Evolutionary conservation across 2,888 invertebrate genomes (phyloP).

Genomic region (Latrodectus hesperus): DNA sequence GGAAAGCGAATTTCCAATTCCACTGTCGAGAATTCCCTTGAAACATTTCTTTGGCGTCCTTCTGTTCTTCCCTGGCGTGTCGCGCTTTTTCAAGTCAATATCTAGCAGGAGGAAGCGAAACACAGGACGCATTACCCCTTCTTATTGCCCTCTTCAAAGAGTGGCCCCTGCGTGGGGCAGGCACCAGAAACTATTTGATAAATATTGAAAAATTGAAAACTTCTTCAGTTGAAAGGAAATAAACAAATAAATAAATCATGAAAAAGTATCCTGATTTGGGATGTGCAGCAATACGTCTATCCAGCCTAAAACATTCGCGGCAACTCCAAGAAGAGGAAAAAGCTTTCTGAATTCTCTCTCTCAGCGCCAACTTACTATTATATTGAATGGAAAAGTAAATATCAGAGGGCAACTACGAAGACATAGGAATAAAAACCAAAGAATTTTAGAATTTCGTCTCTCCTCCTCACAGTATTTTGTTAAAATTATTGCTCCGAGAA

Average conservation of each 20-base stretch:
- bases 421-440: neutral
- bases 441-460: neutral
- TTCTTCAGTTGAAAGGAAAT: neutral
- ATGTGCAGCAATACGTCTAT: neutral
- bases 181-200: slow-evolving; percentile 33
- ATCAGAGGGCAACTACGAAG: neutral
- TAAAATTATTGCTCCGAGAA: neutral
- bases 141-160: too few species aligned
- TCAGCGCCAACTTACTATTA: slow-evolving; percentile 19
- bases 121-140: too few species aligned
- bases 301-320: neutral
- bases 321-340: neutral
- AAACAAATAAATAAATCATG: slow-evolving; percentile 14
- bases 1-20: too few species aligned
- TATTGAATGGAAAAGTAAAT: slow-evolving; percentile 19
- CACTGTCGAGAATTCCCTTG: too few species aligned
- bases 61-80: too few species aligned
- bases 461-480: neutral
- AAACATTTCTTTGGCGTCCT: too few species aligned
- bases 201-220: slow-evolving; percentile 46
- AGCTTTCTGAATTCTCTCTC: neutral
- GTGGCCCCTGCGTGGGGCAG: too few species aligned
- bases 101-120: too few species aligned
- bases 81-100: too few species aligned
- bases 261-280: slow-evolving; percentile 11